Base-by-base conservation (phyloP, 1,140 invertebrate genomes). In the Apis dorsata region DNA sequence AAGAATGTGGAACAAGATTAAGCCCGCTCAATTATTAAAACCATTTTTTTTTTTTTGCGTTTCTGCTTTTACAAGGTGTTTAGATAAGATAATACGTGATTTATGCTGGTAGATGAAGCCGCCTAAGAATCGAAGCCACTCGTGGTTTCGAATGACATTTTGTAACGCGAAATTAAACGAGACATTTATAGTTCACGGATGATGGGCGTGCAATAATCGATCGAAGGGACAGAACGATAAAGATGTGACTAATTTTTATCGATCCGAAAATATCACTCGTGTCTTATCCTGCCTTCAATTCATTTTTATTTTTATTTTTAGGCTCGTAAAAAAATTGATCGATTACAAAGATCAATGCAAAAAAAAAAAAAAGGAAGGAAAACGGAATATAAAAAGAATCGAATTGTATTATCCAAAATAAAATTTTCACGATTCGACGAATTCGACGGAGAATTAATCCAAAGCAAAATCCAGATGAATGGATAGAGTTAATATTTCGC, bases 101-200 rank as follows among this genome's bases (percentile, higher is more conserved):
- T 55, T 83, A 87, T 80, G 68, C 88, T 86, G 85, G 74, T 90
- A 80, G 70, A 57, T 15, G 92, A 93, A 93, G 87, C 92, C 92
- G 60, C 87, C 74, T 70, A 90, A 88, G 68, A 44, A 49, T 75
- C 76, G 90, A 93, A 92, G 91, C 91, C 91, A 90, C 76, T 88
- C 85, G 87, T 85, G 85, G 79, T 83, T 86, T 84, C 82, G 71
- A 87, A 81, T 85, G 83, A 87, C 86, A 87, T 91, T 85, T 88
- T 68, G 68, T 68, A 70, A 87, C 84, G 68, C 79, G 68, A 85
- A 91, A 92, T 92, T 92, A 85, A 86, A 89, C 70, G 83, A 73
- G 87, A 90, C 90, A 82, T 89, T 90, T 87, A 89, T 88, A 80
- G 75, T 83, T 85, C 74, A 79, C n/a, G n/a, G 49, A 24, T 51